Conservation (phyloP, 2,888 invertebrate genomes). For the Drosophila fulvimacula region DNA sequence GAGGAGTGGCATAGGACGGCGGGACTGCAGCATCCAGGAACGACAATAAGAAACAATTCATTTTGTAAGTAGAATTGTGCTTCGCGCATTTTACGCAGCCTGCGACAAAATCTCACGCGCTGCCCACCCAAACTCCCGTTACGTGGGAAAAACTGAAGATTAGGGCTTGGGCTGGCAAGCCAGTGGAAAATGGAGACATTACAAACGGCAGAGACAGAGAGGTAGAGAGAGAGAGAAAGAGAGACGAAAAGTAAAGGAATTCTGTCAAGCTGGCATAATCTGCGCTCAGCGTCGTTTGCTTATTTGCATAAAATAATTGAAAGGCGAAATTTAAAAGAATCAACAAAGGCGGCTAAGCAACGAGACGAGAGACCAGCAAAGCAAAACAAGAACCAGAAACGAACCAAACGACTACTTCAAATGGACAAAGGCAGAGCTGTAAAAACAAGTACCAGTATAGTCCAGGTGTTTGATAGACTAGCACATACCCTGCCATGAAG, state of each 20-base stretch:
- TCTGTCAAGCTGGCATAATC: constrained; percentile 79
- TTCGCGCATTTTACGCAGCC: constrained; percentile 56
- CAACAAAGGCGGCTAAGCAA: constrained; percentile 62
- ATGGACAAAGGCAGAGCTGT: constrained; percentile 32
- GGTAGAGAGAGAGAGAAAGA: too few species aligned
- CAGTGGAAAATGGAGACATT: constrained; percentile 22
- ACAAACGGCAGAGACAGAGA: constrained; percentile 4
- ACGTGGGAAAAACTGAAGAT: constrained; percentile 23
- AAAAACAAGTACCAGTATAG: constrained; percentile 1
- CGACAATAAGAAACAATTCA: constrained; percentile 73
- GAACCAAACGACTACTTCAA: constrained; percentile 43
- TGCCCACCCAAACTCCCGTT: neutral
- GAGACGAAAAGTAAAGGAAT: constrained; percentile 42
- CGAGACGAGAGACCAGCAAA: constrained; percentile 23
- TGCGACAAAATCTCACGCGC: constrained; percentile 36
- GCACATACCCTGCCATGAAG: neutral
- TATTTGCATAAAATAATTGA: constrained; percentile 80
- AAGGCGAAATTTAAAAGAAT: constrained; percentile 78
- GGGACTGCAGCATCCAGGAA: constrained; percentile 28
- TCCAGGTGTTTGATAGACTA: neutral
- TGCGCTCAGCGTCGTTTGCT: constrained; percentile 68
- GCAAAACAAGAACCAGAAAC: constrained; percentile 25
- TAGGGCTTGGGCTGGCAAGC: constrained; percentile 6
- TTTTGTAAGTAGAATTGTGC: constrained; percentile 63
- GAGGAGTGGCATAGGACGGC: neutral